A percentile compares a stretch with the other conserved stretches of the same genome.
phyloP scores from a whole-genome alignment of 92 coral and sea anemone genomes.

The Siderastrea siderea region DNA sequence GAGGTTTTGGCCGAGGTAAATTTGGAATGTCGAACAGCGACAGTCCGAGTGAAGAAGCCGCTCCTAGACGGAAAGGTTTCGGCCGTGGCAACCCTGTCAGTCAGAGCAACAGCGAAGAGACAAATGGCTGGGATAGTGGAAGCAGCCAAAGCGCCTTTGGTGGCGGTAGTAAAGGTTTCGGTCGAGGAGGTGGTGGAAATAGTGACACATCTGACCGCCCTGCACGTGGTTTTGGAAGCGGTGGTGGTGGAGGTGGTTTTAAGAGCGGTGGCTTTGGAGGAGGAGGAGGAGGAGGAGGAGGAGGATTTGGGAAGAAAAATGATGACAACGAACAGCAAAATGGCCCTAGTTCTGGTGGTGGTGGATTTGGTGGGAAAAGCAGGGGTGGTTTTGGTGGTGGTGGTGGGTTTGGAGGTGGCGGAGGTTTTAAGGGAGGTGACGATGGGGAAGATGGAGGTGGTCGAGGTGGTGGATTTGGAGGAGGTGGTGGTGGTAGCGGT shows the following conservation, averaged over 20 bases:
- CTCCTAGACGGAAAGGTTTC: slow-evolving; percentile 74
- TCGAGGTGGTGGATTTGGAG: slow-evolving; percentile 54
- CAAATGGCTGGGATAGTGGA: slow-evolving; percentile 42
- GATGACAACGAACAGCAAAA: slow-evolving; percentile 26
- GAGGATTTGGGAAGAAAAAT: slow-evolving; percentile 35
- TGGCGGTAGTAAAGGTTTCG: slow-evolving; percentile 33
- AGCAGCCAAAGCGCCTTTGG: slow-evolving; percentile 23
- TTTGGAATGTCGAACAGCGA: slow-evolving; percentile 33
- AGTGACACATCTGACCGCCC: neutral
- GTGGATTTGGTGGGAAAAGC: slow-evolving; percentile 48
- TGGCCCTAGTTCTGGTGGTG: slow-evolving; percentile 64
- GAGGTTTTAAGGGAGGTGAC: slow-evolving; percentile 60
- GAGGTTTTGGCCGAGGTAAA: slow-evolving; percentile 75
- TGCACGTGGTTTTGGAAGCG: slow-evolving; percentile 68
- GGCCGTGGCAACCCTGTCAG: slow-evolving; percentile 75
- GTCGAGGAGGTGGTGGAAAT: slow-evolving; percentile 51
- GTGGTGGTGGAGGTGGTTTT: slow-evolving; percentile 45
- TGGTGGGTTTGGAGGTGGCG: slow-evolving; percentile 47
- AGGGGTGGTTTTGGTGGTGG: slow-evolving; percentile 58
- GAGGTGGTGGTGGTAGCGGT: slow-evolving; percentile 50
- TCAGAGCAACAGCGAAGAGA: slow-evolving; percentile 12
- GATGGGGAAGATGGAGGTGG: slow-evolving; percentile 65
- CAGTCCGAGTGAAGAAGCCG: slow-evolving; percentile 35
- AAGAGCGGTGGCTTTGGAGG: slow-evolving; percentile 8
- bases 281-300: slow-evolving; percentile 55